Evolutionary conservation across 2,888 invertebrate species (phyloP).

Genomic region (Xanthorhoe designata): DNA sequence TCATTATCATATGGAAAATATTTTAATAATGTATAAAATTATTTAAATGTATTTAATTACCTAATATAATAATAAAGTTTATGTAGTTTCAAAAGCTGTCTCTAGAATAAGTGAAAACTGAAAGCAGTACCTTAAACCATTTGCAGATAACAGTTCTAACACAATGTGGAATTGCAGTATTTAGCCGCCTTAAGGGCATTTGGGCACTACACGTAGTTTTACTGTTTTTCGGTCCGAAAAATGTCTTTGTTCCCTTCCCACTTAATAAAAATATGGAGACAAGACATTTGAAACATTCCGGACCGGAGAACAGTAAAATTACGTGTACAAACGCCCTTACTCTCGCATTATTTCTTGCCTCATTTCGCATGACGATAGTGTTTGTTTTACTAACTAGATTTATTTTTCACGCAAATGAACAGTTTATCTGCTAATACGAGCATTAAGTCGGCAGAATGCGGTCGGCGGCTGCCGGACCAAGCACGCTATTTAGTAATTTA

Average conservation of each 20-base stretch:
- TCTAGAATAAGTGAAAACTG: background rate
- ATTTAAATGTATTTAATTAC: too few species aligned
- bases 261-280: too few species aligned
- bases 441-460: constrained; percentile 65
- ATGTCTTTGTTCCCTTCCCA: too few species aligned
- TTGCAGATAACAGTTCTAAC: background rate
- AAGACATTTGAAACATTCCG: too few species aligned
- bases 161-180: constrained; percentile 34
- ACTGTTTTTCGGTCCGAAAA: too few species aligned
- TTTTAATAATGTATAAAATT: too few species aligned
- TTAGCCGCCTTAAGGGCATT: too few species aligned
- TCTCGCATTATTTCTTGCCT: constrained; percentile 53
- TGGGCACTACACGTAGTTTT: too few species aligned
- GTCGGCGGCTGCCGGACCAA: constrained; percentile 54
- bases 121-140: background rate
- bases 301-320: too few species aligned
- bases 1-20: too few species aligned
- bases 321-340: too few species aligned
- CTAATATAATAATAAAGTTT: background rate
- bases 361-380: constrained; percentile 59
- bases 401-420: constrained; percentile 72
- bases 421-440: constrained; percentile 67
- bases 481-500: constrained; percentile 75
- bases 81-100: background rate
- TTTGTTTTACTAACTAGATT: constrained; percentile 67